These are phyloP conservation scores for Eupeodes corollae DNA, from an alignment of 1,140 invertebrate species.

Conservation along the genomic window DNA sequence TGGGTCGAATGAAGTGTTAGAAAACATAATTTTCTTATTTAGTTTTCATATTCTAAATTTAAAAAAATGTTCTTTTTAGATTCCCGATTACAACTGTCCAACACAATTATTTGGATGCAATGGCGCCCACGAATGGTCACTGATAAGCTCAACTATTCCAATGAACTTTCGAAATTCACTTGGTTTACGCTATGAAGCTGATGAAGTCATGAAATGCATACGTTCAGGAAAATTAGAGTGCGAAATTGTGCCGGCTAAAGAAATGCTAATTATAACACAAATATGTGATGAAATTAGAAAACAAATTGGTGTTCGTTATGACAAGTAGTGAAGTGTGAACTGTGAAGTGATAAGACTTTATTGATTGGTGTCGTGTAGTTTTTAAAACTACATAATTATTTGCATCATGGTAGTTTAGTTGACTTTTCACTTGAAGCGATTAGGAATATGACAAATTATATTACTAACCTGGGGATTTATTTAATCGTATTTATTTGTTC, in stretches of 20 bases:
- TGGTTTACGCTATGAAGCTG: constrained; percentile 57
- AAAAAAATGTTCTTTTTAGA: constrained; percentile 17
- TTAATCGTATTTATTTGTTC: too few relatives aligned
- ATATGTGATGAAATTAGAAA: constrained; percentile 49
- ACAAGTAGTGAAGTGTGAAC: too few relatives aligned
- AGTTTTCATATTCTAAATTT: neutral
- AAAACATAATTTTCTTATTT: neutral
- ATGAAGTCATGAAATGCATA: constrained; percentile 50
- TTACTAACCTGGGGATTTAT: too few relatives aligned
- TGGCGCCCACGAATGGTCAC: constrained; percentile 40
- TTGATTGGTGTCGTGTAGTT: too few relatives aligned
- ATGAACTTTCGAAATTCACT: constrained; percentile 55
- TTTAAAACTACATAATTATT: too few relatives aligned
- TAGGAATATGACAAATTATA: too few relatives aligned
- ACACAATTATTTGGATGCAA: constrained; percentile 38
- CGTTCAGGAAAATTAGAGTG: constrained; percentile 46
- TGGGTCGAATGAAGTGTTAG: neutral
- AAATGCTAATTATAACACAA: constrained; percentile 45
- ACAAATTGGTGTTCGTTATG: constrained; percentile 44
- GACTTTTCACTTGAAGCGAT: too few relatives aligned
- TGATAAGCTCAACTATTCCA: constrained; percentile 41
- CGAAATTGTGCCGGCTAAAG: constrained; percentile 41
- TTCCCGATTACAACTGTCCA: constrained; percentile 45
- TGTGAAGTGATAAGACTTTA: too few relatives aligned
- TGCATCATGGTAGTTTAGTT: too few relatives aligned